Evolutionary conservation across 2,113 vertebrate genomes (phyloP), one percentile per base, ranked within the genome.

Genomic region (Uria aalge): DNA sequence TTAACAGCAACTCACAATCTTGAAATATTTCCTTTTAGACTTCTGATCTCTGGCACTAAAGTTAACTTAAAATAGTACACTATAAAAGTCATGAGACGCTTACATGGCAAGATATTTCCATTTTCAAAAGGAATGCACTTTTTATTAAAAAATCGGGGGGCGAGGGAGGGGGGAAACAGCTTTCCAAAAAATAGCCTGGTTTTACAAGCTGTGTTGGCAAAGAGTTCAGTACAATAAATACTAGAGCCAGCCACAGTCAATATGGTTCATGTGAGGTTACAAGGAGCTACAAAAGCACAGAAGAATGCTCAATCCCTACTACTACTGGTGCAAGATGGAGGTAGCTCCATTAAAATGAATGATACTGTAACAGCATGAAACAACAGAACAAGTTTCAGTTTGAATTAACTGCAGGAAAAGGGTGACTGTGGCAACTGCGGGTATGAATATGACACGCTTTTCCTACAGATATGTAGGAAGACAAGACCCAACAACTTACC

Each of bases 401-500:
- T 64, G 45, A 85, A 72, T n/a, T 68, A 90, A 66, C 27, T 32
- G 36, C 43, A 90, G 48, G 43, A 29, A 48, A 95, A 85, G 3
- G 1, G 9, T 11, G 40, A 26, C 47, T 26, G 15, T 38, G 11
- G 72, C 59, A 81, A 57, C 8, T 18, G n/a, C 24, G 55, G 32
- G 64, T 36, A 36, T 12, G 73, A 66, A 14, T 8, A 21, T 8
- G n/a, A 67, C 23, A 57, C 5, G 21, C 15, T 40, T 59, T 41
- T 36, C 57, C 57, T 23, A 55, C 15, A 69, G 20, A 15, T 34
- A 14, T 1, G 5, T 4, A 41, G 27, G 16, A 21, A 17, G 2
- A 74, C 6, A 83, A 77, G 45, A 19, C 12, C 13, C 34, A 63
- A 24, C 19, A 59, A 85, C 98, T 97, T 83, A 99, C 99, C 99